These are phyloP conservation scores for Eudyptes chrysolophus DNA, from an alignment of 2,113 vertebrate genomes.

Conservation along the genomic window DNA sequence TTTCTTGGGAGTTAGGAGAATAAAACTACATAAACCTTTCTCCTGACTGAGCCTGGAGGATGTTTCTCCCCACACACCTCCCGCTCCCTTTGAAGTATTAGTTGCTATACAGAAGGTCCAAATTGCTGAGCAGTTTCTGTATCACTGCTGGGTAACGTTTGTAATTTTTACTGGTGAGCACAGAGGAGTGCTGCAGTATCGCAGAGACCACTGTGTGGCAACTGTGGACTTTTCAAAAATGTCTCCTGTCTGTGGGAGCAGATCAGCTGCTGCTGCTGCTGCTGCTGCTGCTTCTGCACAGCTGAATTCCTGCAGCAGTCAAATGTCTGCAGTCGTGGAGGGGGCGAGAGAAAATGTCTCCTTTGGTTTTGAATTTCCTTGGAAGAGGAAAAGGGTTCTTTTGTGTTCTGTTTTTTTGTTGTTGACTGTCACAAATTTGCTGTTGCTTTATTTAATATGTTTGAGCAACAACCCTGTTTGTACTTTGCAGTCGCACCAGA, in stretches of 20 bases:
- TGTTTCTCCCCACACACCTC: not conserved
- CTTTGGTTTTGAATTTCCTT: conserved; percentile 16
- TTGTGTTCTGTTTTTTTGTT: conserved; percentile 1
- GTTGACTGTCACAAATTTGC: conserved; percentile 44
- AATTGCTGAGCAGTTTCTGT: not conserved
- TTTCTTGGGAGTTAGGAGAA: not conserved
- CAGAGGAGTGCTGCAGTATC: conserved; percentile 35
- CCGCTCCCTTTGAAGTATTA: not conserved
- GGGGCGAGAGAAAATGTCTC: conserved; percentile 17
- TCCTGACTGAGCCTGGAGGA: not conserved
- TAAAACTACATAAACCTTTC: not conserved
- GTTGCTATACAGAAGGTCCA: not conserved
- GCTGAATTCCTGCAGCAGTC: conserved; percentile 37
- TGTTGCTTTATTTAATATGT: conserved; percentile 24
- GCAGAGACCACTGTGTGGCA: conserved; percentile 41
- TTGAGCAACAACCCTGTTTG: conserved; percentile 7
- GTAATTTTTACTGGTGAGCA: not conserved
- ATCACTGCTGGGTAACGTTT: not conserved
- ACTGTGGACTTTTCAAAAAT: conserved; percentile 36
- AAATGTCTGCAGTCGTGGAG: not conserved
- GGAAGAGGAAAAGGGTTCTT: not conserved
- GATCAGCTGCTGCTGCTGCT: conserved; percentile 32
- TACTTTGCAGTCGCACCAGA: conserved; percentile 17
- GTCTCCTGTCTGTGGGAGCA: conserved; percentile 13
- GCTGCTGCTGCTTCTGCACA: conserved; percentile 20